phyloP scores from a whole-genome alignment of 2,888 invertebrate species.

The Nycteola revayana region DNA sequence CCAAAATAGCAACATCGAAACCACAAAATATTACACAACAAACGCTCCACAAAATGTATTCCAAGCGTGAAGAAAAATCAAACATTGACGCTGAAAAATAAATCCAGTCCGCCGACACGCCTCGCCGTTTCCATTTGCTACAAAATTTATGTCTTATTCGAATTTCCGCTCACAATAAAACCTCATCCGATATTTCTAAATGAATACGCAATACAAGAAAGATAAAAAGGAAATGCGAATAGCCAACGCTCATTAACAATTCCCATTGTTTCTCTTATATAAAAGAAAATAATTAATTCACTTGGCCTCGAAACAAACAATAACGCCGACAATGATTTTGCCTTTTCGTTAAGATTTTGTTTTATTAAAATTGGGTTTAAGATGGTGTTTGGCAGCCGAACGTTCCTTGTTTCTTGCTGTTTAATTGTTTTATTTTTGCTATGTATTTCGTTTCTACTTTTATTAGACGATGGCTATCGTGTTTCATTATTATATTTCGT shows the following conservation, averaged over 20 bases:
- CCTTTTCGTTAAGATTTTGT: constrained; percentile 30
- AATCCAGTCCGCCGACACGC: too few species aligned
- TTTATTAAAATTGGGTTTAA: constrained; percentile 26
- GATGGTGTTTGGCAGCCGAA: constrained; percentile 27
- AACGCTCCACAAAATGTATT: too few species aligned
- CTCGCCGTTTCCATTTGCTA: too few species aligned
- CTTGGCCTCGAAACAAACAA: constrained; percentile 48
- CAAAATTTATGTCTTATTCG: not conserved
- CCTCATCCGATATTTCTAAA: constrained; percentile 42
- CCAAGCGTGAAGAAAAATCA: too few species aligned
- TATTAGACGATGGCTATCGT: too few species aligned
- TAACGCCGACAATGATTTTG: constrained; percentile 32
- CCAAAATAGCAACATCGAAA: too few species aligned
- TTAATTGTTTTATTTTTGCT: constrained; percentile 6
- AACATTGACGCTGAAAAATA: too few species aligned
- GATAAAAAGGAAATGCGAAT: constrained; percentile 47
- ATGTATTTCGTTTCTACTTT: too few species aligned
- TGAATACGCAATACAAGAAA: constrained; percentile 45
- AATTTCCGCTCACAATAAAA: constrained; percentile 15
- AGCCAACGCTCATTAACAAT: constrained; percentile 62
- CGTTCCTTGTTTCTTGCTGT: constrained; percentile 8
- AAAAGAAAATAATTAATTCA: constrained; percentile 68
- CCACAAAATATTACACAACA: too few species aligned
- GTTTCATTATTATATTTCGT: too few species aligned
- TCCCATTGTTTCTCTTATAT: constrained; percentile 61